Percentiles rank a stretch among this genome's conserved stretches.
Evolutionary conservation across 2,113 vertebrate genomes (phyloP).

Genomic region (Silurus asotus): DNA sequence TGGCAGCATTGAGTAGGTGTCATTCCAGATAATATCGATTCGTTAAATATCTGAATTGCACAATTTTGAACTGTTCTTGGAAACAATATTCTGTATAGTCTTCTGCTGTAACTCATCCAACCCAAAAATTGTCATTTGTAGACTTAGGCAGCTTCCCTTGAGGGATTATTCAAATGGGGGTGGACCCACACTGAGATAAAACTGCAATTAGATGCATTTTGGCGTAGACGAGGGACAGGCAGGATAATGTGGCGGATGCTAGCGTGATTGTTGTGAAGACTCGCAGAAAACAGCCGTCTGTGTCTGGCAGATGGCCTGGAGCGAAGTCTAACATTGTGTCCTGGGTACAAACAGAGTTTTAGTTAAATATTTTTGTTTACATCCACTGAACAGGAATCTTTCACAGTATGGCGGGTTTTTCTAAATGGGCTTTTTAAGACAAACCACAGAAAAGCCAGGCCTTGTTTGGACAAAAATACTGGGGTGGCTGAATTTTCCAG

Average conservation of each 20-base stretch:
- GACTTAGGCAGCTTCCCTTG: conserved; percentile 30
- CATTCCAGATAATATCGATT: background rate
- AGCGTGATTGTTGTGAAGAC: conserved; percentile 18
- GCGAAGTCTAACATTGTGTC: conserved; percentile 25
- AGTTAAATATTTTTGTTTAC: conserved; percentile 29
- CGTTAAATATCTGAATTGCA: background rate
- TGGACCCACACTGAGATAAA: conserved; percentile 50
- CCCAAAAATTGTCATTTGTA: background rate
- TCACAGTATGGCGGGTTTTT: background rate
- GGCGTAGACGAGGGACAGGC: conserved; percentile 61
- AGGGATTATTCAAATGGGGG: conserved; percentile 27
- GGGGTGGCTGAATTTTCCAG: too few relatives aligned
- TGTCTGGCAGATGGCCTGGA: conserved; percentile 54
- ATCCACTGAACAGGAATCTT: conserved; percentile 8
- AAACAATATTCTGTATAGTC: background rate
- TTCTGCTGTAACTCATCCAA: background rate
- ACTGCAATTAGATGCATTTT: conserved; percentile 61
- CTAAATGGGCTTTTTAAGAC: background rate
- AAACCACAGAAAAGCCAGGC: background rate
- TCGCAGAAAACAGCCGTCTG: conserved; percentile 16
- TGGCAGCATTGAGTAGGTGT: background rate
- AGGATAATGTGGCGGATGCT: conserved; percentile 43
- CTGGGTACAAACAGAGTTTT: background rate
- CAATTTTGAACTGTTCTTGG: background rate
- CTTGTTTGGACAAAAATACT: too few relatives aligned